Percentiles rank a stretch among this genome's conserved stretches.
phyloP scores from a whole-genome alignment of 2,888 invertebrate genomes.

The Laspeyria flexula region DNA sequence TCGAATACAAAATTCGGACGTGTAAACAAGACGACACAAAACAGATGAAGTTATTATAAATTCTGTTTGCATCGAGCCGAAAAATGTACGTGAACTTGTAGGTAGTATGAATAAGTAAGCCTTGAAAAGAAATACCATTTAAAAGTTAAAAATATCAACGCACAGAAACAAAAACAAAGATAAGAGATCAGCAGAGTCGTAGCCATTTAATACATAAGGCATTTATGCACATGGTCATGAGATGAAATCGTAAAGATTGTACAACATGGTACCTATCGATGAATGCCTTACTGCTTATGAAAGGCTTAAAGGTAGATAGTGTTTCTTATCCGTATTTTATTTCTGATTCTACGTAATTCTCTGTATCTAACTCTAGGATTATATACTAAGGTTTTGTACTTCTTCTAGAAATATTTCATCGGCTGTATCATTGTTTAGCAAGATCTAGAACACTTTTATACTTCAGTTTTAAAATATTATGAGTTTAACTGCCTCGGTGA shows the following conservation, averaged over 20 bases:
- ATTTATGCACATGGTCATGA: slow-evolving; percentile 70
- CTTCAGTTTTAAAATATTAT: no score
- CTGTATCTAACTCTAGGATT: no score
- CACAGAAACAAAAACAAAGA: slow-evolving; percentile 65
- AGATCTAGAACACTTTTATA: no score
- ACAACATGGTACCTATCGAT: slow-evolving; percentile 43
- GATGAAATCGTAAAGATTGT: slow-evolving; percentile 71
- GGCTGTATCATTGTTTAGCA: no score
- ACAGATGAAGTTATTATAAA: slow-evolving; percentile 12
- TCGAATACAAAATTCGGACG: neutral
- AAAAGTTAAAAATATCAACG: slow-evolving; percentile 44
- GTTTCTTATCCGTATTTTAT: no score
- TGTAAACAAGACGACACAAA: neutral
- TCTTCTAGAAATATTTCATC: no score
- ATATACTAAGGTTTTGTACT: no score
- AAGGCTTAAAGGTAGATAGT: no score
- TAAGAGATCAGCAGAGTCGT: slow-evolving; percentile 60
- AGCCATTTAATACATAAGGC: slow-evolving; percentile 68
- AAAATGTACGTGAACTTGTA: slow-evolving; percentile 10
- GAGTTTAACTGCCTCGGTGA: no score
- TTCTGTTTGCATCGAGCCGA: slow-evolving; percentile 16
- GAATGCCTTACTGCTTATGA: no score
- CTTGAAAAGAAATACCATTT: slow-evolving; percentile 52
- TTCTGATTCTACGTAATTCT: no score
- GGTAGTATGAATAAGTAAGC: slow-evolving; percentile 36